phyloP scores from a whole-genome alignment of 2,113 vertebrate species.

The Suricata suricatta region DNA sequence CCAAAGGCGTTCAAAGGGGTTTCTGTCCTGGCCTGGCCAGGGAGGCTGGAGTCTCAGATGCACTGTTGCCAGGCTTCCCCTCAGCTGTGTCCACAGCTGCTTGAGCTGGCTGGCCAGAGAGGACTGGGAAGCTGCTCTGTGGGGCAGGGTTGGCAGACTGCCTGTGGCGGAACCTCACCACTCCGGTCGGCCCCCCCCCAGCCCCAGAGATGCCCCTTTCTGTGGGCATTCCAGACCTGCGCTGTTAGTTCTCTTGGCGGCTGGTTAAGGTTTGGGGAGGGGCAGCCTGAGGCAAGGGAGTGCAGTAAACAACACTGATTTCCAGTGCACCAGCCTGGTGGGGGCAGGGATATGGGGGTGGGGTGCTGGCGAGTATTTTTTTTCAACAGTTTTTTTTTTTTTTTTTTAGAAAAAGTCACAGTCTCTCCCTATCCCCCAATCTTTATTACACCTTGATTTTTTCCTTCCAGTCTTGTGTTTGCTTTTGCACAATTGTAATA shows the following conservation, averaged over 20 bases:
- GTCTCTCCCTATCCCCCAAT: neutral
- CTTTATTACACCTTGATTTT: neutral
- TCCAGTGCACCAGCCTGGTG: neutral
- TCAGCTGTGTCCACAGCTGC: neutral
- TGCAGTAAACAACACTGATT: neutral
- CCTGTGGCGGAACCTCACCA: neutral
- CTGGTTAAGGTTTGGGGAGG: neutral
- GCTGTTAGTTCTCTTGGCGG: neutral
- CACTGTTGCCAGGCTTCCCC: neutral
- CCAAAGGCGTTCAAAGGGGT: neutral
- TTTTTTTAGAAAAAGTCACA: neutral
- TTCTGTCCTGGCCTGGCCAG: neutral
- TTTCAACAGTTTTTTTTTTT: neutral
- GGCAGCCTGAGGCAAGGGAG: neutral
- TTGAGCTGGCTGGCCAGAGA: neutral
- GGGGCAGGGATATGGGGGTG: neutral
- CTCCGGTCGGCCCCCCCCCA: neutral
- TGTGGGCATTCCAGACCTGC: neutral
- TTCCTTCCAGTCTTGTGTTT: neutral
- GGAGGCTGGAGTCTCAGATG: neutral
- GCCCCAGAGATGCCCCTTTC: neutral
- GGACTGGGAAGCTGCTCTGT: neutral
- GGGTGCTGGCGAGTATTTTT: neutral
- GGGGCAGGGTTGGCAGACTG: neutral
- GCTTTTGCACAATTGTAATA: conserved; percentile 2